Percentiles rank a stretch among this genome's conserved stretches.
Conservation (phyloP, 1,140 invertebrate species). For the Grapholita molesta region DNA sequence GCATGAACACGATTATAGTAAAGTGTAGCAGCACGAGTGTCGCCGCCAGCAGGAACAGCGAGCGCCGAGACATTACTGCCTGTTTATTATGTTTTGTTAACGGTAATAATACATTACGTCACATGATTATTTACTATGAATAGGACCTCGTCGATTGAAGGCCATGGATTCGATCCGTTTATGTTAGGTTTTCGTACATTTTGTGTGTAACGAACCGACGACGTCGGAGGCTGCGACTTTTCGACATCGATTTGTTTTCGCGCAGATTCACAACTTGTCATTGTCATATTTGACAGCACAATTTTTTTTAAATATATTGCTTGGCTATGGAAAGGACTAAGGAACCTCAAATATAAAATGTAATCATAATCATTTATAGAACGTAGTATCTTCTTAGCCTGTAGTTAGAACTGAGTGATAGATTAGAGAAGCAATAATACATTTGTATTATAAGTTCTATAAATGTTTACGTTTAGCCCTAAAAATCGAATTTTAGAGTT, state of each 20-base stretch:
- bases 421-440: no score
- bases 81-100: background rate
- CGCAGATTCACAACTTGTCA: background rate
- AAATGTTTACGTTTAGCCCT: no score
- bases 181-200: background rate
- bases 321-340: no score
- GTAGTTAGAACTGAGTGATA: no score
- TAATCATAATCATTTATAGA: no score
- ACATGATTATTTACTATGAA: background rate
- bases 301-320: background rate
- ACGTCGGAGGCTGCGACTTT: background rate
- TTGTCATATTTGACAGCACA: background rate
- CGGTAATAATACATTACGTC: background rate
- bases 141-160: background rate
- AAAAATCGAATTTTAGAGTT: no score
- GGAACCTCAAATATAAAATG: no score
- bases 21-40: slow-evolving; percentile 60
- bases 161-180: background rate
- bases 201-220: background rate
- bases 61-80: slow-evolving; percentile 54
- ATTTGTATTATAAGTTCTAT: no score
- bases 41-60: slow-evolving; percentile 51
- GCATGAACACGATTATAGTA: slow-evolving; percentile 64
- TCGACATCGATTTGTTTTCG: background rate
- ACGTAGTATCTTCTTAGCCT: no score